Conservation (phyloP, 2,888 invertebrate genomes). For the Parascotia fuliginaria region DNA sequence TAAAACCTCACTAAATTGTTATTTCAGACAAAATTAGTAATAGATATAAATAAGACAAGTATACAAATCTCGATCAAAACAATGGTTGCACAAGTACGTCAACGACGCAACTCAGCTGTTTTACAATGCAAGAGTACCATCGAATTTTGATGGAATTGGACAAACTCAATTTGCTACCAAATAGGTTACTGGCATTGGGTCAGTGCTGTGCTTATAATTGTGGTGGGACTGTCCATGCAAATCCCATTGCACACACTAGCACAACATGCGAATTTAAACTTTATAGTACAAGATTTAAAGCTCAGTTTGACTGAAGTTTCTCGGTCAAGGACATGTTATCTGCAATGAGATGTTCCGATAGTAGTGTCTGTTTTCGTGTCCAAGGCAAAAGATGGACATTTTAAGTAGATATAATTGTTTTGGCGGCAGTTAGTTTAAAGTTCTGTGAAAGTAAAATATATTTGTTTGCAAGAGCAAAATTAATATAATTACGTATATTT, state of each 20-base stretch:
- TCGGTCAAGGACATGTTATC: conserved; percentile 37
- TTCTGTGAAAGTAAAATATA: no score
- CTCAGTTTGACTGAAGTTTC: conserved; percentile 18
- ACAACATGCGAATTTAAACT: conserved; percentile 29
- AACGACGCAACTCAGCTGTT: conserved; percentile 49
- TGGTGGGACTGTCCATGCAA: conserved; percentile 68
- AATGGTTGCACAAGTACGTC: conserved; percentile 1
- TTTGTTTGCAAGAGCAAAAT: no score
- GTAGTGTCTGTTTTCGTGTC: neutral
- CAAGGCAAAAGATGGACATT: neutral
- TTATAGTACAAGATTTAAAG: conserved; percentile 26
- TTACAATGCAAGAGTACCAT: conserved; percentile 80
- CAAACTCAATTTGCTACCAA: conserved; percentile 81
- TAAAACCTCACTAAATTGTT: no score
- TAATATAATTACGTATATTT: no score
- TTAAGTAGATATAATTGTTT: neutral
- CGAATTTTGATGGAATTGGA: conserved; percentile 81
- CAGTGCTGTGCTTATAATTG: conserved; percentile 68
- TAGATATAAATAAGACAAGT: neutral
- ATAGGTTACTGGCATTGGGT: conserved; percentile 79
- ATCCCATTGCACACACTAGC: conserved; percentile 52
- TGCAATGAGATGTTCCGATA: conserved; percentile 8
- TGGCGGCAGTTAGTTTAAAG: neutral
- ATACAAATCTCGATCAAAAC: conserved; percentile 3
- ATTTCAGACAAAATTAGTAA: no score